Base-by-base conservation (phyloP, 2,888 invertebrate genomes). In the Ischnura elegans region DNA sequence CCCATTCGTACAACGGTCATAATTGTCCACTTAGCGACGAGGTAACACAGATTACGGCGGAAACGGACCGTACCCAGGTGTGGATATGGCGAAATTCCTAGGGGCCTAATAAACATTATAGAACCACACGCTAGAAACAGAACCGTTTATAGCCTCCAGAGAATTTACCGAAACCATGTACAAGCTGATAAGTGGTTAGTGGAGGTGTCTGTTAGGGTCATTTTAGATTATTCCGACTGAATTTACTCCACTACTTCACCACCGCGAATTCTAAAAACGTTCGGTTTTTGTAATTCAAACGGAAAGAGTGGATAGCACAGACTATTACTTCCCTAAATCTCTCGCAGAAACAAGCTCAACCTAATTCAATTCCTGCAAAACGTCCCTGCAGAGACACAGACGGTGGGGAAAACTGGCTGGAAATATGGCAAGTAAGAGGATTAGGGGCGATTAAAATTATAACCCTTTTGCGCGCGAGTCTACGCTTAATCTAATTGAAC, bases 381-480 rank as follows among this genome's bases (percentile, higher is more conserved):
- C 76, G 29, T 76, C 76, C 76, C 36, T 0, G 76, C 16, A 36
- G 36, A 76, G 29, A 29, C 13, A 42, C 55, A 36, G 55, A 42
- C 29, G 51, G 87, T 0, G 87, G n/a, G 51, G 51, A 76, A 76
- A 51, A 51, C 19, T 29, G 76, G 36, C 29, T 5, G 42, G 25
- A 87, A 36, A 87, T 55, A 55, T 55, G 42, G 46, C 21, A 43
- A 55, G 55, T 87, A 42, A 87, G 55, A 87, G 87, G 55, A 87
- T 61, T 87, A 87, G 21, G 19, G 21, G 87, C 36, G 87, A 87
- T 86, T 86, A 86, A 86, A 86, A 86, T 86, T 86, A 46, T 86
- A 46, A 25, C 46, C 86, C 76, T 76, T 76, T n/a, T n/a, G 46
- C 51, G 51, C 45, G 87, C 16, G 47, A 29, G 51, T 87, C 51